These are phyloP conservation scores for Dryococelus australis DNA, from an alignment of 2,888 invertebrate genomes.

Conservation along the genomic window DNA sequence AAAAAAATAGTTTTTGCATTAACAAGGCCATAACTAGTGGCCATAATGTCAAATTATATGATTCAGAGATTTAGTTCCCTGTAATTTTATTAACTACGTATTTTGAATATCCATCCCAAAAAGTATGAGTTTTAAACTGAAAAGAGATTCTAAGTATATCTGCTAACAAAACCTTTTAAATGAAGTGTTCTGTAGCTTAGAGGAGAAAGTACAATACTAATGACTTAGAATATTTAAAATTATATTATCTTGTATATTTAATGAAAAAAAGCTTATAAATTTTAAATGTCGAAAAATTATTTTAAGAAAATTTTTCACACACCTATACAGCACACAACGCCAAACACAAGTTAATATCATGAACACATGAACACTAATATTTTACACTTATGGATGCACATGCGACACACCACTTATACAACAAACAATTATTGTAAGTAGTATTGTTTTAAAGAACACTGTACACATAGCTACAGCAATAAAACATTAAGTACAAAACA, in stretches of 20 bases:
- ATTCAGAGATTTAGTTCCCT: background rate
- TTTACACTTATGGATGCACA: background rate
- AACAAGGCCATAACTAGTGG: background rate
- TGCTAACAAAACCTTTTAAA: background rate
- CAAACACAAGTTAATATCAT: background rate
- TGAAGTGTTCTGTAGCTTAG: background rate
- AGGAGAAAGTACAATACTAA: background rate
- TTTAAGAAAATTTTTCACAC: no score
- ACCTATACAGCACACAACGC: no score
- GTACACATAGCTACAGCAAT: background rate
- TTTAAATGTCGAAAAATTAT: background rate
- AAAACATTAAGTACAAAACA: background rate
- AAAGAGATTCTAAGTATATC: background rate
- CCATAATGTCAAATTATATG: background rate
- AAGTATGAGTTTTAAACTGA: background rate
- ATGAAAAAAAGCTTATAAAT: background rate
- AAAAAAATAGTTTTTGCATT: background rate
- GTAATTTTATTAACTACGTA: background rate
- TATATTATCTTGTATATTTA: no score
- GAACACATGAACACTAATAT: background rate
- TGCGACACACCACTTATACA: background rate
- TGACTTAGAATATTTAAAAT: background rate
- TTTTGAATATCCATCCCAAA: background rate
- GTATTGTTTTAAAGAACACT: background rate
- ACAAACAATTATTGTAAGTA: conserved; percentile 6